Evolutionary conservation across 2,113 vertebrate genomes (phyloP).

Genomic region (Hyla sarda): DNA sequence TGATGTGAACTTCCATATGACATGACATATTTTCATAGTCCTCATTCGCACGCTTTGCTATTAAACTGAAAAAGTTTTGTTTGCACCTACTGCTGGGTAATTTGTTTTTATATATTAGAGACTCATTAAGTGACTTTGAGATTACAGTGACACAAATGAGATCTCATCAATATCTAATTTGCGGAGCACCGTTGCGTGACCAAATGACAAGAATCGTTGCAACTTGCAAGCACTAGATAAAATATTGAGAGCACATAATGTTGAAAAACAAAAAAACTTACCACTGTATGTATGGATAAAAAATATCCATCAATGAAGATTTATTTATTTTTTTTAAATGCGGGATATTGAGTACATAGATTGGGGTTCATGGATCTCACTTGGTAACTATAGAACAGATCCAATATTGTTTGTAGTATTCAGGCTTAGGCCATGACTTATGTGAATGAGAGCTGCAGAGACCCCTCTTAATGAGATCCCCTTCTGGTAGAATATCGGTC

Average conservation of each 20-base stretch:
- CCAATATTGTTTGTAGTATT: background rate
- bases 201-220: conserved; percentile 3
- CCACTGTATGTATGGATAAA: background rate
- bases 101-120: conserved; percentile 49
- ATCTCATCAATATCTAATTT: conserved; percentile 52
- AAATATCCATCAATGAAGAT: background rate
- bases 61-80: conserved; percentile 11
- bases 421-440: background rate
- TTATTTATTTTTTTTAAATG: too few species aligned
- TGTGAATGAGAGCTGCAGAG: background rate
- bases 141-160: conserved; percentile 44
- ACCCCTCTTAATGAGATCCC: background rate
- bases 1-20: background rate
- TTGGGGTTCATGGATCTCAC: background rate
- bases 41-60: background rate
- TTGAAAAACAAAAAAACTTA: background rate
- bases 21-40: background rate
- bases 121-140: conserved; percentile 43
- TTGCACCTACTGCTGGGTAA: conserved; percentile 41
- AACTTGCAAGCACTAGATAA: conserved; percentile 17
- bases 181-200: conserved; percentile 26
- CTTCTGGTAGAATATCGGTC: background rate
- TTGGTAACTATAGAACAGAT: background rate
- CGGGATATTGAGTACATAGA: background rate
- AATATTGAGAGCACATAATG: conserved; percentile 20